A percentile compares a stretch with the other conserved stretches of the same genome.
Evolutionary conservation across 2,797 vertebrate species (phyloP).

Genomic region (Erpetoichthys calabaricus): DNA sequence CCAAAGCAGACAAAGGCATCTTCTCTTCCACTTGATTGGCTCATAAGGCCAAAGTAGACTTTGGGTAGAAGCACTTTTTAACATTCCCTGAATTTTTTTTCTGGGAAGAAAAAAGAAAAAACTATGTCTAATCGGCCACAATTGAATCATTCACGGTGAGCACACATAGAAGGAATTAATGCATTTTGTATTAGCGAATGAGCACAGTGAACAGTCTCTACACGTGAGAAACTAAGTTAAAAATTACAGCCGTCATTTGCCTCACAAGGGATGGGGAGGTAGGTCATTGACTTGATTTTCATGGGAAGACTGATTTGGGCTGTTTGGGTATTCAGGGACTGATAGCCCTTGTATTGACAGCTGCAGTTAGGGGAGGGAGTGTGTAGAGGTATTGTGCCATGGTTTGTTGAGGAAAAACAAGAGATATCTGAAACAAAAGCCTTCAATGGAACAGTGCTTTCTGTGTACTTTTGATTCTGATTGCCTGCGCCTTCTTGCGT

Average conservation of each 20-base stretch:
- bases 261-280: slow-evolving; percentile 62
- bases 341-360: slow-evolving; percentile 65
- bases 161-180: slow-evolving; percentile 71
- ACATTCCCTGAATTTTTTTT: slow-evolving; percentile 54
- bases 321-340: slow-evolving; percentile 55
- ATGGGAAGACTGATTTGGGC: slow-evolving; percentile 77
- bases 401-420: slow-evolving; percentile 74
- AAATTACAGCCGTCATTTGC: slow-evolving; percentile 61
- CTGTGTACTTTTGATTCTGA: slow-evolving; percentile 66
- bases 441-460: slow-evolving; percentile 72
- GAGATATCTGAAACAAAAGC: slow-evolving; percentile 71
- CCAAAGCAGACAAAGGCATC: slow-evolving; percentile 59
- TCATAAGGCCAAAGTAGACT: slow-evolving; percentile 68
- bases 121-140: slow-evolving; percentile 76
- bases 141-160: slow-evolving; percentile 74
- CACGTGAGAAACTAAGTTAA: slow-evolving; percentile 67
- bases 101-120: slow-evolving; percentile 32
- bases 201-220: slow-evolving; percentile 58
- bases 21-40: slow-evolving; percentile 77
- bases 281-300: slow-evolving; percentile 91
- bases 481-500: slow-evolving; percentile 37
- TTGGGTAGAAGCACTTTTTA: slow-evolving; percentile 66
- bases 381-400: slow-evolving; percentile 48
- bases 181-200: slow-evolving; percentile 69
- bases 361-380: slow-evolving; percentile 46